Base-by-base conservation (phyloP, 1,140 invertebrate genomes). In the roundworm (Caenorhabditis elegans) region DNA sequence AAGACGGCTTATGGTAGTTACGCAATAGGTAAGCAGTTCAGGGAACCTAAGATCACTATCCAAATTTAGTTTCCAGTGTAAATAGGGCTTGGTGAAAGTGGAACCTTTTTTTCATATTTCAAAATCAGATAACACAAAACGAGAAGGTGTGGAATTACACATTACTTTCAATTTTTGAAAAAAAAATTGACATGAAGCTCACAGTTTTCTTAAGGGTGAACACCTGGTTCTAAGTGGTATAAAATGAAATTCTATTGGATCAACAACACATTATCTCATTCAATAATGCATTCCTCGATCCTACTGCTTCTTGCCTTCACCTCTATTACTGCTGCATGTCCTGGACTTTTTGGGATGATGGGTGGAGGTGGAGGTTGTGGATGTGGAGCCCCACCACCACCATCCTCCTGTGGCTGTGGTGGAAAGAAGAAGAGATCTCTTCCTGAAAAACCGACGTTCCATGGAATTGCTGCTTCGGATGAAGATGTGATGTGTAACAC, bases 351-450 rank as follows among this genome's bases (percentile, higher is more conserved):
- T n/a, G 60, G 60, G 22, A 70, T 70, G 60, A 24, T 36, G 34
- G 60, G 60, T 19, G 60, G 34, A 19, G 60, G 60, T 22, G 60
- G 60, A 34, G 55, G 55, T 8, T 70, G 34, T 70, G 60, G 60
- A 70, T 70, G 60, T 13, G 3, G 17, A 8, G 34, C 34, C 43
- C 60, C 60, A 17, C 60, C 60, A 70, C 60, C 60, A 39, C 60
- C 60, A 24, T 70, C 60, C 11, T n/a, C 60, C 5, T 70, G 60
- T 39, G 60, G 60, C 36, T 70, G 60, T 22, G 60, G 60, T 19
- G 60, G 60, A 70, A 43, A 34, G 39, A 70, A 70, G 34, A 70
- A 70, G 34, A 70, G 60, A 70, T 70, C 60, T 43, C 34, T 70
- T 22, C 60, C 60, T 6, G 34, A 70, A 24, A 22, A 60, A n/a